Conservation (phyloP, 2,797 vertebrate genomes). For the Anolis apletophallus region DNA sequence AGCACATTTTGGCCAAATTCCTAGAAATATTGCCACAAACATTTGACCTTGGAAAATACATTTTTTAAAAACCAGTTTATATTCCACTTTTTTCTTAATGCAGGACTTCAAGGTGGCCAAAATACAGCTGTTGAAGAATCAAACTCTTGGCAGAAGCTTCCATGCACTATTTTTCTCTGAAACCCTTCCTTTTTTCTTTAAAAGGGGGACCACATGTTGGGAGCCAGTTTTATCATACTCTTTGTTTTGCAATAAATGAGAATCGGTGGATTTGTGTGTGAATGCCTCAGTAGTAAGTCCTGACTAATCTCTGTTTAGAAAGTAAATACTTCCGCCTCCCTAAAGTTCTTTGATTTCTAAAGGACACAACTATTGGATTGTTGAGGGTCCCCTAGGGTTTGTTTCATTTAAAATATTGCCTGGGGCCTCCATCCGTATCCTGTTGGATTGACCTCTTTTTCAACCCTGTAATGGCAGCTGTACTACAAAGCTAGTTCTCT, state of each 20-base stretch:
- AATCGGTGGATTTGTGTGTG: slow-evolving; percentile 44
- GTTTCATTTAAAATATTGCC: slow-evolving; percentile 89
- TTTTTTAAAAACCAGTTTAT: no score
- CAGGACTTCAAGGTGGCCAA: neutral
- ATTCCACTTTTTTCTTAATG: no score
- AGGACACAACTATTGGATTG: slow-evolving; percentile 80
- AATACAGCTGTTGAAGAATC: neutral
- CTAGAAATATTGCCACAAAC: neutral
- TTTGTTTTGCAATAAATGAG: slow-evolving; percentile 19
- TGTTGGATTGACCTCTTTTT: slow-evolving; percentile 95
- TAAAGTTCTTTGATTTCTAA: slow-evolving; percentile 80
- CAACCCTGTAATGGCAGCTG: slow-evolving; percentile 85
- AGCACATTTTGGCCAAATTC: neutral
- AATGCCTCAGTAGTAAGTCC: slow-evolving; percentile 63
- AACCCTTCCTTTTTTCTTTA: neutral
- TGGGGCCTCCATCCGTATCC: slow-evolving; percentile 84
- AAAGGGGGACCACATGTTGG: slow-evolving; percentile 23
- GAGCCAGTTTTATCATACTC: neutral
- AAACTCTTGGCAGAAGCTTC: neutral
- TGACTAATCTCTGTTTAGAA: slow-evolving; percentile 69
- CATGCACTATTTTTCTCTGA: neutral
- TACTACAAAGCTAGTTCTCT: slow-evolving; percentile 80
- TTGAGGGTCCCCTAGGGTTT: slow-evolving; percentile 85
- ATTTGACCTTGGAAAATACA: neutral
- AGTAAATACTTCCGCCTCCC: slow-evolving; percentile 74